These are phyloP conservation scores for Mobula hypostoma DNA, from an alignment of 2,113 vertebrate species.

Conservation along the genomic window DNA sequence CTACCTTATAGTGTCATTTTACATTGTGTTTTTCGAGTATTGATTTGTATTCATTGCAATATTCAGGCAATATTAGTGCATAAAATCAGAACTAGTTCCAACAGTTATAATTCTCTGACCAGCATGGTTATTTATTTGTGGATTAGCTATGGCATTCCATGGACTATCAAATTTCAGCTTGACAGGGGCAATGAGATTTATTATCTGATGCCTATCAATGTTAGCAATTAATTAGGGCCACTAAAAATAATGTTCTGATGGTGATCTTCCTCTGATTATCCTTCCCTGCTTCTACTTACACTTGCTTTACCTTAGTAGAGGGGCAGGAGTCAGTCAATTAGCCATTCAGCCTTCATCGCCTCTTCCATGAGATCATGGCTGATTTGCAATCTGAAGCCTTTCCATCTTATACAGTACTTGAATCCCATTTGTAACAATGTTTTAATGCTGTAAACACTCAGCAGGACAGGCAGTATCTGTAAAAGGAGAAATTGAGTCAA, in stretches of 20 bases:
- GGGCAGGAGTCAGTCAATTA: too few relatives aligned
- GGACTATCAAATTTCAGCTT: background rate
- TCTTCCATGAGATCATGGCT: too few relatives aligned
- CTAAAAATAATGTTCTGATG: background rate
- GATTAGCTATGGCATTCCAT: background rate
- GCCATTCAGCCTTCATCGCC: too few relatives aligned
- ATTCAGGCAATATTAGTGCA: background rate
- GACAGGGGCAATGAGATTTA: background rate
- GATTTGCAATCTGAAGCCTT: too few relatives aligned
- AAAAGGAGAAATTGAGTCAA: too few relatives aligned
- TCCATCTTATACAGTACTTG: too few relatives aligned
- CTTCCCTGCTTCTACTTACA: background rate
- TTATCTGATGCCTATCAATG: background rate
- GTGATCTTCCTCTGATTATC: background rate
- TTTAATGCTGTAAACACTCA: too few relatives aligned
- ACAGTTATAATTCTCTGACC: background rate
- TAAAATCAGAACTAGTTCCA: background rate
- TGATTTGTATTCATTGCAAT: background rate
- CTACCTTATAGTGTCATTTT: background rate
- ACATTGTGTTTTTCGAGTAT: background rate
- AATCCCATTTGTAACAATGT: too few relatives aligned
- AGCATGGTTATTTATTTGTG: constrained; percentile 9
- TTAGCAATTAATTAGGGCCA: background rate
- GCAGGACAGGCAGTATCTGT: too few relatives aligned
- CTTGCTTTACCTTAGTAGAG: background rate